Conservation (phyloP, 2,797 vertebrate genomes). For the Chloroceryle amazona region DNA sequence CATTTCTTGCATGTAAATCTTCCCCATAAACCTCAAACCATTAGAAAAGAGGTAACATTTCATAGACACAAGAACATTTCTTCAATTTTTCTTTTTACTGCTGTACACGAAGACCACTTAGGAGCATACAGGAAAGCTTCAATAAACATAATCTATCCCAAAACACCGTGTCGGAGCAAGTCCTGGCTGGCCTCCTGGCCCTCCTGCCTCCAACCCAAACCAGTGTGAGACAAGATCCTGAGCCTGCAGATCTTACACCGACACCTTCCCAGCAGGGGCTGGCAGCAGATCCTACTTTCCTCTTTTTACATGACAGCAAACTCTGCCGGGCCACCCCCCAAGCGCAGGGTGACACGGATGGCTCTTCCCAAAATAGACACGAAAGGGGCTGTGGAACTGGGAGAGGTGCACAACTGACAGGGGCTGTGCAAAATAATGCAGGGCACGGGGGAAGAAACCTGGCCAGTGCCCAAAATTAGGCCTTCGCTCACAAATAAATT, state of each 20-base stretch:
- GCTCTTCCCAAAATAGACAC: too few relatives aligned
- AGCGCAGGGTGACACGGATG: too few relatives aligned
- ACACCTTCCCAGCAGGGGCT: background rate
- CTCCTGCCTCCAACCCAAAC: background rate
- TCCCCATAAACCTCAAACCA: background rate
- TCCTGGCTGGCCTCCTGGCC: background rate
- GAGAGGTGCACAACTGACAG: too few relatives aligned
- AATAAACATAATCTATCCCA: accelerated
- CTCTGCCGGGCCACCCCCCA: too few relatives aligned
- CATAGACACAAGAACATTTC: background rate
- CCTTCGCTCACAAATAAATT: too few relatives aligned
- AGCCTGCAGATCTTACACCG: background rate
- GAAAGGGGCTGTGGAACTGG: too few relatives aligned
- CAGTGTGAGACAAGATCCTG: accelerated
- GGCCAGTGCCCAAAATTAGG: too few relatives aligned
- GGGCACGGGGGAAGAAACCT: too few relatives aligned
- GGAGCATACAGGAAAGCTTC: accelerated
- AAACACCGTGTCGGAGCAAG: background rate
- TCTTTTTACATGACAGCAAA: background rate
- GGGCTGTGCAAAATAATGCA: too few relatives aligned
- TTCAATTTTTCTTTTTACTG: background rate
- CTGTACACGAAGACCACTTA: background rate
- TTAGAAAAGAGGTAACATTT: background rate
- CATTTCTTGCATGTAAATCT: background rate
- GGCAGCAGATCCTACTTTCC: background rate